A percentile compares a stretch with the other conserved stretches of the same genome.
Evolutionary conservation across 2,888 invertebrate species (phyloP).

Genomic region (Eubasilissa splendida): DNA sequence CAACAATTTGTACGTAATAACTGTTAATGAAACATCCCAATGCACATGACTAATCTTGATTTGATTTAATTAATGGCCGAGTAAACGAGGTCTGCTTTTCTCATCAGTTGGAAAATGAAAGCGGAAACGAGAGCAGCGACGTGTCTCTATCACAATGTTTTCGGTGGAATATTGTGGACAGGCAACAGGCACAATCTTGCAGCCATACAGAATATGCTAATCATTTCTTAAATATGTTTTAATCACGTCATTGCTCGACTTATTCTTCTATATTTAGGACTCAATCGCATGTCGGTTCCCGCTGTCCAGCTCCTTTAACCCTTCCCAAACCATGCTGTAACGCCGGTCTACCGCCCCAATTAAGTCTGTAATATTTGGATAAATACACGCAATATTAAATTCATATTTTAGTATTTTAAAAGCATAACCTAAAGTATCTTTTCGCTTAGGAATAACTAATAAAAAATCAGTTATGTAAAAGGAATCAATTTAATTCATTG

Average conservation of each 20-base stretch:
- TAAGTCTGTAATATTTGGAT: no score
- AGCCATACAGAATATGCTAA: slow-evolving; percentile 12
- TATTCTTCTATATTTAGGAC: background rate
- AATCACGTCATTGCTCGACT: slow-evolving; percentile 7
- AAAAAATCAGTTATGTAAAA: no score
- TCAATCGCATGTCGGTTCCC: no score
- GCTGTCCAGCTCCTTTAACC: no score
- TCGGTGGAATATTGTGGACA: background rate
- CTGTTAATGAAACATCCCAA: slow-evolving; percentile 32
- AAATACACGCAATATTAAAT: no score
- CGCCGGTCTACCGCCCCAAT: no score
- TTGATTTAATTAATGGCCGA: slow-evolving; percentile 44
- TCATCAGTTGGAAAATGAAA: slow-evolving; percentile 43
- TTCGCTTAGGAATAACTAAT: no score
- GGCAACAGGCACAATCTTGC: background rate
- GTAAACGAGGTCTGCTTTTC: slow-evolving; percentile 45
- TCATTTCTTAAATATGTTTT: slow-evolving; percentile 4
- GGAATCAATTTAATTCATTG: no score
- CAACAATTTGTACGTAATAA: slow-evolving; percentile 16
- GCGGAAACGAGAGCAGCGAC: background rate
- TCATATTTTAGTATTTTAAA: no score
- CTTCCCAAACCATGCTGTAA: no score
- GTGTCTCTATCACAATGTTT: slow-evolving; percentile 15
- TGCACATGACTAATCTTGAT: slow-evolving; percentile 33
- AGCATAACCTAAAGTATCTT: no score